Evolutionary conservation across 30 jellyfish, hydroid and myxozoan genomes (phyloP).

Genomic region (Pseudorhiza aurosa): DNA sequence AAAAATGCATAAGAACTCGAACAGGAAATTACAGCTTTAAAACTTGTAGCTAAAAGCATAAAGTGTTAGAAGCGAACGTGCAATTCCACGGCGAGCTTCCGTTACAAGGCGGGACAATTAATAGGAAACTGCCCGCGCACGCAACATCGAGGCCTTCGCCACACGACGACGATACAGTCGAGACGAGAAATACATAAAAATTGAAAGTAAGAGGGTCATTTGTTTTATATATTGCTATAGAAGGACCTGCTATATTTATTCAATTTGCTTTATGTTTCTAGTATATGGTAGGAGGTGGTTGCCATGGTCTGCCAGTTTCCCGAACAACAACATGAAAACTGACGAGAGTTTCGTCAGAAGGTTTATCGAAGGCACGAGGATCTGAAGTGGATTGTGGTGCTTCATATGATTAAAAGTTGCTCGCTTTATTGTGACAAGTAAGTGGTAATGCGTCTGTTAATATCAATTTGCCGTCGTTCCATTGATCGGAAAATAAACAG

Average conservation of each 20-base stretch:
- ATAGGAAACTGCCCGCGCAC: neutral
- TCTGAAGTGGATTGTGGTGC: neutral
- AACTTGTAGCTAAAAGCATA: conserved; percentile 43
- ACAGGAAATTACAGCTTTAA: conserved; percentile 58
- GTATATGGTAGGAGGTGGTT: conserved; percentile 13
- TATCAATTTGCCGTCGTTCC: conserved; percentile 1
- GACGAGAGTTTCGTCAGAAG: neutral
- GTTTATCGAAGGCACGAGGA: neutral
- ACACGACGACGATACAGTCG: no score
- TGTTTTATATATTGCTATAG: conserved; percentile 48
- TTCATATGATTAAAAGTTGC: neutral
- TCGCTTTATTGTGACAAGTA: conserved; percentile 21
- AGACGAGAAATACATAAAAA: no score
- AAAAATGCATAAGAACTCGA: conserved; percentile 35
- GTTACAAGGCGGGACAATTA: neutral
- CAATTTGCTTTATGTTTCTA: conserved; percentile 52
- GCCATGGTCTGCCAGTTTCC: conserved; percentile 24
- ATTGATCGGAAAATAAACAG: neutral
- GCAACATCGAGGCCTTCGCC: no score
- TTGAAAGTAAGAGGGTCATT: neutral
- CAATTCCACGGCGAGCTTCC: neutral
- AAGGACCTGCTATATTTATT: conserved; percentile 70
- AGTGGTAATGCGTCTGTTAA: conserved; percentile 30
- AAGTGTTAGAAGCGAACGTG: neutral
- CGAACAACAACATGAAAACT: conserved; percentile 13